These are phyloP conservation scores for Huso huso DNA, from an alignment of 2,797 vertebrate genomes.

Conservation along the genomic window DNA sequence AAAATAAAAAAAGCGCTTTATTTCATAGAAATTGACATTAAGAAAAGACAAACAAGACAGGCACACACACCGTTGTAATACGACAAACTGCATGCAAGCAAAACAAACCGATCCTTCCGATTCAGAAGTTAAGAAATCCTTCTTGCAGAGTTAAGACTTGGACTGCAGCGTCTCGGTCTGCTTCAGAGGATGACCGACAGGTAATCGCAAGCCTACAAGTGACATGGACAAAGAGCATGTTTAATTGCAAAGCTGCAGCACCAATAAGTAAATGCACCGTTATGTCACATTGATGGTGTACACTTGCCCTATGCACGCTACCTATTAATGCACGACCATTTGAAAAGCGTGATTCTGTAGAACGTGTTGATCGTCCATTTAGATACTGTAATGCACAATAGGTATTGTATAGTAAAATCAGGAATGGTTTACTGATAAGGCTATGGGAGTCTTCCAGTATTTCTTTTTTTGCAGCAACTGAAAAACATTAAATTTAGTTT, in stretches of 20 bases:
- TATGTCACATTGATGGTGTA: not conserved
- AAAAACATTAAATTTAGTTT: not conserved
- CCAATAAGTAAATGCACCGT: not conserved
- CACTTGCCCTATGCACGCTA: too few species aligned
- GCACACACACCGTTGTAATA: too few species aligned
- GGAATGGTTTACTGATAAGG: too few species aligned
- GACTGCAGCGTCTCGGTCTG: too few species aligned
- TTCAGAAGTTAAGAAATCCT: not conserved
- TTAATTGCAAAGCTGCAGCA: not conserved
- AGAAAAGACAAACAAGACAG: not conserved
- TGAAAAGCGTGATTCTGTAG: too few species aligned
- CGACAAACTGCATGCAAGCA: too few species aligned
- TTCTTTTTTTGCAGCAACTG: not conserved
- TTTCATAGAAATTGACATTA: conserved; percentile 34
- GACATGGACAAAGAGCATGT: conserved; percentile 15
- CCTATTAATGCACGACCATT: too few species aligned
- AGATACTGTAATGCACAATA: too few species aligned
- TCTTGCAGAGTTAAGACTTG: too few species aligned
- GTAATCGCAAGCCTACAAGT: conserved; percentile 48
- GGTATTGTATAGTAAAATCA: too few species aligned
- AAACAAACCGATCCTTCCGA: not conserved
- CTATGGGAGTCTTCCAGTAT: too few species aligned
- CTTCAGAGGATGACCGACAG: conserved; percentile 52
- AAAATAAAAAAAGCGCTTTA: conserved; percentile 18
- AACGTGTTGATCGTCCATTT: too few species aligned